Evolutionary conservation across 2,888 invertebrate genomes (phyloP), one percentile per base, ranked within the genome.

Genomic region (Zaprionus lineosus): DNA sequence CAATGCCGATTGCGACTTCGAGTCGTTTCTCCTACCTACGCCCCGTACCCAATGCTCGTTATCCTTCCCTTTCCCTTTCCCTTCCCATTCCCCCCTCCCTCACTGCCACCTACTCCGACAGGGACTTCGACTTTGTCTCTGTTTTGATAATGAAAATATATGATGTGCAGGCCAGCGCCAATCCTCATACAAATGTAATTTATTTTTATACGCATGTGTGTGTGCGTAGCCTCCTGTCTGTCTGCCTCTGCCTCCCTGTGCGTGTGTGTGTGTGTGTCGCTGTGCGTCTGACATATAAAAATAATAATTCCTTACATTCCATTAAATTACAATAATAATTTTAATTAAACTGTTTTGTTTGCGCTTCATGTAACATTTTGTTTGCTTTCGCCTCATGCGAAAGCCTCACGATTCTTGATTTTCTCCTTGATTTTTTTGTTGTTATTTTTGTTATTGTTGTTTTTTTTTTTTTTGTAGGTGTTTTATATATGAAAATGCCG

Each of bases 111-210:
- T 4, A 11, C 11, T 7, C 7, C 15, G n/a, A n/a, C n/a, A n/a
- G n/a, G n/a, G n/a, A 55, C 62, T 65, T 40, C 60, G 58, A 58
- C 72, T 69, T 61, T 79, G 79, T 76, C 74, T 78, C 68, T 82
- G 82, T 82, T 84, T 76, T 84, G 83, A 82, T 86, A 86, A 86
- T 86, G 86, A 85, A 86, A 86, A 86, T 85, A 82, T 86, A 86
- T 86, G 79, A 83, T 77, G 78, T 81, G 79, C 81, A 74, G 70
- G 77, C 81, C 73, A 83, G 74, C 81, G 78, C 66, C 71, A 73
- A 74, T 77, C 81, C 84, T 86, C 81, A 83, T 83, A 85, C 84
- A 82, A 86, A 77, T 74, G 82, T 66, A 84, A 86, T 86, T 85
- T 85, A 86, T 84, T 84, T 85, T 76, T 74, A 84, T 84, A 69